These are phyloP conservation scores for Coboldia fuscipes DNA, from an alignment of 1,140 invertebrate species.

Conservation along the genomic window DNA sequence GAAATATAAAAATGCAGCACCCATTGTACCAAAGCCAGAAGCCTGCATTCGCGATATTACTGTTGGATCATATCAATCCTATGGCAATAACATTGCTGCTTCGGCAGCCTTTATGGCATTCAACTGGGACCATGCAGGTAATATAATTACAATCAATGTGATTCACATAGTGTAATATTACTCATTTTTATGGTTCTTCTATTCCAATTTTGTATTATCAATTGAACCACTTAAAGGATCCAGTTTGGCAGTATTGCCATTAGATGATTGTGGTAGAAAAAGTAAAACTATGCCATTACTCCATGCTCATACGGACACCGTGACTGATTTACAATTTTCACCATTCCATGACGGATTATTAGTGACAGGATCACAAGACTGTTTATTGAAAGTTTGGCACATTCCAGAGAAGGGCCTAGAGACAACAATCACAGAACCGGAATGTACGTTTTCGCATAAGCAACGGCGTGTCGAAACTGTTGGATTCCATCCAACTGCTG, in stretches of 20 bases:
- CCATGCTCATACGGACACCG: constrained; percentile 69
- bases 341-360: constrained; percentile 83
- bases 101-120: constrained; percentile 85
- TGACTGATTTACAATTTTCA: constrained; percentile 88
- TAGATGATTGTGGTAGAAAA: constrained; percentile 70
- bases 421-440: constrained; percentile 54
- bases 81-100: constrained; percentile 83
- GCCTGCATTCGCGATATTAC: constrained; percentile 69
- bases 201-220: not conserved
- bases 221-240: constrained; percentile 25
- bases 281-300: constrained; percentile 64
- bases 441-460: constrained; percentile 58
- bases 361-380: constrained; percentile 79
- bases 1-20: constrained; percentile 91
- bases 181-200: no score
- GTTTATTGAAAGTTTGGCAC: constrained; percentile 70
- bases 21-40: constrained; percentile 79
- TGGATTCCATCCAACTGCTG: constrained; percentile 68
- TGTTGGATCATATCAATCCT: constrained; percentile 76
- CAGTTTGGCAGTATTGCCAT: constrained; percentile 62
- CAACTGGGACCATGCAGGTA: constrained; percentile 60
- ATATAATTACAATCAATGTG: no score
- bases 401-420: constrained; percentile 59
- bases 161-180: no score
- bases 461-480: constrained; percentile 68